These are phyloP conservation scores for Ctena decussata DNA, from an alignment of 2,888 invertebrate species.

Conservation along the genomic window DNA sequence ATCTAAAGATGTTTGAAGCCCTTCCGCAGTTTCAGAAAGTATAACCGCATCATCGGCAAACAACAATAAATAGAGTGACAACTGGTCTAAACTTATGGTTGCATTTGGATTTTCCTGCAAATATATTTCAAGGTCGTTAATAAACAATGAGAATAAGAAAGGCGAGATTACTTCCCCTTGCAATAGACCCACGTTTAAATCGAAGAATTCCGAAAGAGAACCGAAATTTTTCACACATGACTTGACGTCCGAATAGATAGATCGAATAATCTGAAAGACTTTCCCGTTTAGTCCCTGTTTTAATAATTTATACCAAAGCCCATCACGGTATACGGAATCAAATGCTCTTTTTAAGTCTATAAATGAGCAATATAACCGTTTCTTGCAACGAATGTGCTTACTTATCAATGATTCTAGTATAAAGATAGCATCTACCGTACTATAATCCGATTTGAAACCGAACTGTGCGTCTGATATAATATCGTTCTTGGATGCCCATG, in stretches of 20 bases:
- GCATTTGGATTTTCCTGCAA: not conserved
- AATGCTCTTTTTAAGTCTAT: not conserved
- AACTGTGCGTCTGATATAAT: not conserved
- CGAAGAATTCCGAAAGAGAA: not conserved
- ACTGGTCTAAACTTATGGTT: not conserved
- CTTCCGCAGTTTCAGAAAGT: slow-evolving; percentile 10
- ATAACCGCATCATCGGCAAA: slow-evolving; percentile 28
- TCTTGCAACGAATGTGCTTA: not conserved
- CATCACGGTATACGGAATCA: not conserved
- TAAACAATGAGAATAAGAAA: slow-evolving; percentile 27
- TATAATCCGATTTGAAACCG: not conserved
- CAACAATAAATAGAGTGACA: slow-evolving; percentile 18
- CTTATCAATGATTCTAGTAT: not conserved
- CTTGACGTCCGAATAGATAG: not conserved
- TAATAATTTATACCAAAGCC: not conserved
- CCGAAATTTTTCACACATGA: not conserved
- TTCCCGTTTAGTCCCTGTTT: not conserved
- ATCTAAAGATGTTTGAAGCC: slow-evolving; percentile 26
- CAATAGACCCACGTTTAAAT: not conserved
- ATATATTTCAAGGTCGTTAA: slow-evolving; percentile 28
- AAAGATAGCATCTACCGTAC: not conserved
- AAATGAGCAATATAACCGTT: not conserved
- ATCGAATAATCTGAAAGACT: not conserved
- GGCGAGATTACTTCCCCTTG: slow-evolving; percentile 18
- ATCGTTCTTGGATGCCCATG: not conserved